Evolutionary conservation across 1,140 invertebrate species (phyloP).

Genomic region (Atta texana): DNA sequence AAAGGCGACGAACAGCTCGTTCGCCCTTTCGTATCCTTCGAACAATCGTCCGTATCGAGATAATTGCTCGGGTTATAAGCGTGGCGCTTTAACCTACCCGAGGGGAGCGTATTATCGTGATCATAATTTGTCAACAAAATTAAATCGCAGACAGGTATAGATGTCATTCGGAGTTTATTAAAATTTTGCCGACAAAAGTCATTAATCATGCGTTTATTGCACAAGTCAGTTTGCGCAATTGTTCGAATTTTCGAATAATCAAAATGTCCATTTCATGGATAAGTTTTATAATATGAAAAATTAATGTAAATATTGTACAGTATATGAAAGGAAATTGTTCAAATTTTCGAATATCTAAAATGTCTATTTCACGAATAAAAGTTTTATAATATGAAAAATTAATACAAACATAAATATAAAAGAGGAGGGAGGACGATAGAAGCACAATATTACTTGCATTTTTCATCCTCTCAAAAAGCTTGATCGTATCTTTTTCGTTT

Average conservation of each 20-base stretch:
- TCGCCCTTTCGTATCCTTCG: constrained; percentile 37
- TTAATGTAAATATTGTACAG: neutral
- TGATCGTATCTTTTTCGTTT: neutral
- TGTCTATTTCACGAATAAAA: neutral
- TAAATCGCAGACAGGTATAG: constrained; percentile 36
- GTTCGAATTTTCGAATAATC: neutral
- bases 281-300: neutral
- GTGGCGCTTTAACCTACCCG: constrained; percentile 50
- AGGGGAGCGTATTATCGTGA: constrained; percentile 41
- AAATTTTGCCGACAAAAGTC: neutral
- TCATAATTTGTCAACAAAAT: constrained; percentile 23
- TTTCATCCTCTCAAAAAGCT: constrained; percentile 15
- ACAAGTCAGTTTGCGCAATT: neutral
- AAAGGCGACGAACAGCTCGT: neutral
- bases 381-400: neutral
- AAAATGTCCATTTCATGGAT: neutral
- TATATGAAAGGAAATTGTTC: neutral
- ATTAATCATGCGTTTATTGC: neutral
- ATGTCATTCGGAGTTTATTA: constrained; percentile 41
- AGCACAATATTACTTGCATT: neutral
- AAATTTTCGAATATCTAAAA: neutral
- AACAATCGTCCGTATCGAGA: constrained; percentile 59
- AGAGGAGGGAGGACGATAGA: neutral
- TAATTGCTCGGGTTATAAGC: constrained; percentile 59
- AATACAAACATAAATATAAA: neutral